Evolutionary conservation across 2,888 invertebrate species (phyloP), one percentile per base, ranked within the genome.

Genomic region (Thymelicus sylvestris): DNA sequence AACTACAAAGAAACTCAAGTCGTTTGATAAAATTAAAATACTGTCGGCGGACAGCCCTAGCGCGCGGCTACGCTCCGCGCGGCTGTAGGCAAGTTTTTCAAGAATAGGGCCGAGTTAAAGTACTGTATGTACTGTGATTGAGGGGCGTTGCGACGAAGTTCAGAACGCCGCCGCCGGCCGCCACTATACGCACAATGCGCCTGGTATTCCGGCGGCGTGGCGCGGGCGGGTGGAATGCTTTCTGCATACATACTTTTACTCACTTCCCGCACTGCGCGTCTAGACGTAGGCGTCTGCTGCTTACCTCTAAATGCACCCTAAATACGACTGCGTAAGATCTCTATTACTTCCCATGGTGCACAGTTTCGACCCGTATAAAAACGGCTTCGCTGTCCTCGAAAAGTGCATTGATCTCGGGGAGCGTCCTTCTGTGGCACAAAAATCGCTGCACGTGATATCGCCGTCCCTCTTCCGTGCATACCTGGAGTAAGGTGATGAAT

Each of bases 331-430:
- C 80, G 74, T 88, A 92, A 90, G 89, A 87, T 86, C 83, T 80
- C 79, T 85, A 86, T 86, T 91, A 76, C 82, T 75, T 78, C 80
- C 80, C 13, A 74, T 80, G 80, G 77, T 75, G 74, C 75, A 79
- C 76, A 81, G 82, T 81, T 83, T 82, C 82, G 85, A 86, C 86
- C 85, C 86, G 84, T 83, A 90, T 91, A 92, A 92, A 91, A 92
- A 88, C 88, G 85, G 88, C 90, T 84, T 86, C 86, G 86, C 91
- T 91, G 92, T 93, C 92, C 92, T 93, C 89, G 82, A 86, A 89
- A 92, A 93, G 93, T 93, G 93, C 93, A 93, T 93, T 93, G 93
- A 92, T 93, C 93, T 92, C 90, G 78, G 80, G 82, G 82, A 82
- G 88, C 91, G 91, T 93, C 93, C 93, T 93, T 92, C 90, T 91